Evolutionary conservation across 2,113 vertebrate species (phyloP), one percentile per base, ranked within the genome.

Genomic region (Vimba vimba): DNA sequence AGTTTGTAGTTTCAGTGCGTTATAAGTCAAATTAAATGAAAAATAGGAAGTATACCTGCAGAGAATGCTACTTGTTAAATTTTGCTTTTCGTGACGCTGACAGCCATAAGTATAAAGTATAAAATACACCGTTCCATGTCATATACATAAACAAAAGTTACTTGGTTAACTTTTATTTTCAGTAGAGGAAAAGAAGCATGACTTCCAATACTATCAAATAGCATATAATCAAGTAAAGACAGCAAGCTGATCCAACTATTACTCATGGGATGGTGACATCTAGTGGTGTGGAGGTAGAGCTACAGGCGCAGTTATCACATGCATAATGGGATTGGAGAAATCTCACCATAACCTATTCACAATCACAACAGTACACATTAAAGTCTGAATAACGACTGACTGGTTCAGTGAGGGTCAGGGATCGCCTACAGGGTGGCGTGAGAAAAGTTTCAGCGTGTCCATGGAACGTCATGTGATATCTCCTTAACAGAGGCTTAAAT

Each of bases 361-460:
- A 75, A 27, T 73, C 69, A 43, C 11, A 75, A 27, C 4, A 2
- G 13, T 52, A 9, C 0, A 77, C 17, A 55, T 77, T 27, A 33
- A 55, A 52, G 47, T 13, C 75, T 55, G 75, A 77, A 17, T 77
- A 17, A 77, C 1, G 17, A 10, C 27, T 19, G 8, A 30, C 47
- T 30, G 4, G 17, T 77, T 23, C 17, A 55, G 15, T 10, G 2
- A 17, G 15, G 47, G 27, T 55, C 17, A 77, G 3, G 75, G 75
- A 55, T 77, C 0, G 74, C 74, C 47, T 77, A 19, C 74, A 77
- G 74, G 74, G 25, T 33, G 74, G 13, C 74, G 25, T 77, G 74
- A 77, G 47, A 50, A 50, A 50, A 33, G 17, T 33, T 77, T 52
- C 19, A 55, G 25, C 55, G 15, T 4, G 17, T 77, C 55, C 75